Percentiles rank a stretch among this genome's conserved stretches.
Evolutionary conservation across 2,113 vertebrate species (phyloP).

Genomic region (Cryptoleucopteryx plumbea): DNA sequence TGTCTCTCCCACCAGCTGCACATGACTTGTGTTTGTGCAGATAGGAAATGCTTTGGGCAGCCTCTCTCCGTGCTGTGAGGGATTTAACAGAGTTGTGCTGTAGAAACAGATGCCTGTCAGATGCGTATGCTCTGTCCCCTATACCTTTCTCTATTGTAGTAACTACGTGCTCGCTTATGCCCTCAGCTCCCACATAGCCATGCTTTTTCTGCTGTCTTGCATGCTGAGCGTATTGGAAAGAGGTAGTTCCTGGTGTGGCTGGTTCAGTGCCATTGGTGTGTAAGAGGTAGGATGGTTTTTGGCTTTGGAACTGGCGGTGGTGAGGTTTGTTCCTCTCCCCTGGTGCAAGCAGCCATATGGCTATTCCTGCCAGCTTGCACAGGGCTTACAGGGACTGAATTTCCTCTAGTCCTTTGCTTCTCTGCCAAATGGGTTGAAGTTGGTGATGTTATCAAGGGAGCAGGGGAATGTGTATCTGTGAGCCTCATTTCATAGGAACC

Average conservation of each 20-base stretch:
- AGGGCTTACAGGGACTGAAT: not conserved
- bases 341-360: not conserved
- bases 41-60: not conserved
- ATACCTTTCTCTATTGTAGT: accelerated
- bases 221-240: accelerated
- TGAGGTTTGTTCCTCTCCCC: not conserved
- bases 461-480: not conserved
- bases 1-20: not conserved
- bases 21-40: accelerated
- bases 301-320: not conserved
- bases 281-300: not conserved
- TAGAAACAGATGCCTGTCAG: not conserved
- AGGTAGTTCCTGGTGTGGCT: not conserved
- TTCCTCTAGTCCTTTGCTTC: not conserved
- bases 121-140: not conserved
- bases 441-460: not conserved
- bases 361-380: not conserved
- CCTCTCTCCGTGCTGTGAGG: not conserved
- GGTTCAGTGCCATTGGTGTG: accelerated
- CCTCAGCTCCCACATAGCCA: not conserved
- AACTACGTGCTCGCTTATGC: accelerated
- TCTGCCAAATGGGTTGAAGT: not conserved
- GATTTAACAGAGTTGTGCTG: not conserved
- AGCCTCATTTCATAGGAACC: not conserved
- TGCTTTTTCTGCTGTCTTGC: not conserved